Evolutionary conservation across 2,797 vertebrate genomes (phyloP).

Genomic region (Alectoris magna): DNA sequence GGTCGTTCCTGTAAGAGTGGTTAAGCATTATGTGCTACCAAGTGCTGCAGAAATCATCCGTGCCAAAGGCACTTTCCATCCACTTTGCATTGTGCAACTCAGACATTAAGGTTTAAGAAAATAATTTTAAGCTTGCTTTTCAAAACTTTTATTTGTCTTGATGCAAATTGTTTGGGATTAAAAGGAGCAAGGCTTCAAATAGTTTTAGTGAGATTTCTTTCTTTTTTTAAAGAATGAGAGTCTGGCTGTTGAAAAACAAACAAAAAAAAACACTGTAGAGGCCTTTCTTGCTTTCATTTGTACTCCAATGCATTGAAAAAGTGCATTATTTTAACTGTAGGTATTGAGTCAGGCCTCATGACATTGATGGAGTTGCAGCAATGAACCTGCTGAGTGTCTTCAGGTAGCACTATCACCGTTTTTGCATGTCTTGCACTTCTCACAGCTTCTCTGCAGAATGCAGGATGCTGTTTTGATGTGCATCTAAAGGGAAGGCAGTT

Average conservation of each 20-base stretch:
- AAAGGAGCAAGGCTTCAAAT: not conserved
- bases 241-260: not conserved
- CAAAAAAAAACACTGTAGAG: not conserved
- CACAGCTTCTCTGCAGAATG: not conserved
- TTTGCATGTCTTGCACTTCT: constrained; percentile 3
- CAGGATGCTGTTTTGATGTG: not conserved
- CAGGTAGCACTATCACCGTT: not conserved
- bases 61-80: not conserved
- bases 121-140: not conserved
- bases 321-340: not conserved
- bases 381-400: not conserved
- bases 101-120: not conserved
- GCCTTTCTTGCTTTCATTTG: not conserved
- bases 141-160: not conserved
- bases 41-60: not conserved
- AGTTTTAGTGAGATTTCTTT: not conserved
- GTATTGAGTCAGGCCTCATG: not conserved
- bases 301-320: not conserved
- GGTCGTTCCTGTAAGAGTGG: not conserved
- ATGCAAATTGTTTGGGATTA: not conserved
- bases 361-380: not conserved
- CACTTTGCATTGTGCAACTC: not conserved
- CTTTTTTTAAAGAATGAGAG: not conserved
- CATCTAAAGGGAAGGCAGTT: not conserved
- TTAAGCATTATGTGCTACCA: not conserved